phyloP scores from a whole-genome alignment of 2,888 invertebrate genomes.

The Synergus itoensis region DNA sequence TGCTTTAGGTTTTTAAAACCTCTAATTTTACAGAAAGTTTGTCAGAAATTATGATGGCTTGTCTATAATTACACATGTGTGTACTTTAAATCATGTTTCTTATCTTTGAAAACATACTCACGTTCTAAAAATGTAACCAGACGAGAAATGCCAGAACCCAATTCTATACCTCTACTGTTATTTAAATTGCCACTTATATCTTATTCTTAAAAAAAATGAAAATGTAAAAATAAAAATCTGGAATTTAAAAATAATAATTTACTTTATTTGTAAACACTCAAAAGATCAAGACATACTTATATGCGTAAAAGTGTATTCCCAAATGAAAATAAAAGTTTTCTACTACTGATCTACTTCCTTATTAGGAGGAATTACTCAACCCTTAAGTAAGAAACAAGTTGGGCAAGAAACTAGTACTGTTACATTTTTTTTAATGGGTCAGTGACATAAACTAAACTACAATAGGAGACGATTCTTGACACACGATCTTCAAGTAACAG shows the following conservation, averaged over 20 bases:
- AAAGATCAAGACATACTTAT: too few relatives aligned
- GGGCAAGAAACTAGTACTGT: background rate
- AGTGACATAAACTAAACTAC: constrained; percentile 28
- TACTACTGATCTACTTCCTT: background rate
- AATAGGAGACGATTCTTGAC: constrained; percentile 1
- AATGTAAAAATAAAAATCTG: background rate
- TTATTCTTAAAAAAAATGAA: background rate
- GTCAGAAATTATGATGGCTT: background rate
- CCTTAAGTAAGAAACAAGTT: background rate
- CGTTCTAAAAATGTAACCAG: background rate
- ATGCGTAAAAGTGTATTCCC: too few relatives aligned
- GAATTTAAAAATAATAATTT: background rate
- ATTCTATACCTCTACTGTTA: background rate
- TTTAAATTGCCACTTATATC: background rate
- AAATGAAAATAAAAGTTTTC: too few relatives aligned
- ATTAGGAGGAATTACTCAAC: background rate
- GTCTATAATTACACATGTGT: background rate
- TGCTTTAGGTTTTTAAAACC: background rate
- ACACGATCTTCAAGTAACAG: constrained; percentile 27
- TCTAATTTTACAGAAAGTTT: background rate
- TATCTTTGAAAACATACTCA: background rate
- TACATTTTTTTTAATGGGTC: constrained; percentile 13
- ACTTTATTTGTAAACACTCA: too few relatives aligned
- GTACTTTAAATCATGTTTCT: background rate
- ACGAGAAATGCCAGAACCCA: background rate